Evolutionary conservation across 2,113 vertebrate species (phyloP), one percentile per base, ranked within the genome.

Genomic region (Rhineura floridana): DNA sequence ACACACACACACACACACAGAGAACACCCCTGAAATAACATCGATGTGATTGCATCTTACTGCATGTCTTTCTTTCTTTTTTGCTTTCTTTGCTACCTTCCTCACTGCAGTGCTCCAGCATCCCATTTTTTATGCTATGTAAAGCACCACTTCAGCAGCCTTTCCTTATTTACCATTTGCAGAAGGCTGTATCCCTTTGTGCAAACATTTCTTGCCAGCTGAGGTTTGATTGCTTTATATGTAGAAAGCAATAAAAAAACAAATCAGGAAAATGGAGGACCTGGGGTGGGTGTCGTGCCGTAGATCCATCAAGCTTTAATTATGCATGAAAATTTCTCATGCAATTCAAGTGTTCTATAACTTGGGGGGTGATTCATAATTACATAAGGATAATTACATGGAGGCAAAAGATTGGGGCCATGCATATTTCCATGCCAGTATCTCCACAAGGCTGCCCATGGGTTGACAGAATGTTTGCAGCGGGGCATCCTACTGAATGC

Each of bases 191-290:
- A 4, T 73, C 42, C 77, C 87, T 81, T 59, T 62, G 81, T 83
- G 10, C 79, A 84, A 1, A 13, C 2, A 19, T 44, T 46, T 88
- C 50, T 67, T 75, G 79, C 46, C 46, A 55, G 48, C 79, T 70
- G 0, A 1, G 21, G 5, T 28, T 70, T 80, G 82, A 82, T 39
- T 89, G 67, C 85, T 91, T 91, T 79, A 69, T 85, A n/a, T 1
- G 55, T 73, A 36, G 75, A 78, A 88, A 92, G 78, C 69, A 82
- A 83, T 85, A 23, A 69, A 85, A 83, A 72, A 42, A 17, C 36
- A 89, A 90, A 93, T 94, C 90, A 90, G 84, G 90, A 93, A 93
- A 62, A 52, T 30, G 76, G 89, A 93, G 90, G 75, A 89, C 63
- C 67, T 36, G 30, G 59, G 65, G 25, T 23, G 62, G 15, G 55